Evolutionary conservation across 1,140 invertebrate genomes (phyloP), one percentile per base, ranked within the genome.

Genomic region (Aphelinus certus): DNA sequence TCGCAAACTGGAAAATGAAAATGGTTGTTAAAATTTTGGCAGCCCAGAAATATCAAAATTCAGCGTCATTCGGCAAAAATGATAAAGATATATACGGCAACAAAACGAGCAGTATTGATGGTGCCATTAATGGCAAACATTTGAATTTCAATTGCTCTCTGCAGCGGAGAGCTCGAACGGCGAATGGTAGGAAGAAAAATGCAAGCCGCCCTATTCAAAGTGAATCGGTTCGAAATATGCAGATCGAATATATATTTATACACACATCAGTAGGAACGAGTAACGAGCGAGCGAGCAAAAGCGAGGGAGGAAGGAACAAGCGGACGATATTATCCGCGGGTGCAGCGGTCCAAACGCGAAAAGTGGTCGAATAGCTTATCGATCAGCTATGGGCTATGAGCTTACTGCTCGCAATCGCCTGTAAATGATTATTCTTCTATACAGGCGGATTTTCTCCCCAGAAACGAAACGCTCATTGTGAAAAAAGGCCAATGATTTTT

Each of bases 361-460:
- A 56, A 60, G 78, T 73, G 71, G 76, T 81, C 26, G 26, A 80
- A 80, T 81, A 77, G 80, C 76, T 79, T 81, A 81, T 81, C 80
- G 80, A 81, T 81, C 79, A 79, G 67, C 75, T 47, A 69, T 62
- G 73, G 78, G 42, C 49, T 46, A 56, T 76, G 75, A 76, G 79
- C 78, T 26, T 26, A 26, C 26, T 77, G 68, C 74, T 76, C 26
- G 26, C n/a, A 2, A 53, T 47, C 58, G 46, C 7, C n/a, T 47
- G 71, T 67, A 76, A 76, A 5, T 77, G 75, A 80, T 80, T 79
- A 78, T 73, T 79, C 76, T 79, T 76, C 78, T 75, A 78, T 79
- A 77, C 26, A 26, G 26, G 26, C 26, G 26, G 26, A 26, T 26
- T 26, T 26, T 26, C 26, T 26, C 26, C 26, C 26, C 26, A 26